Evolutionary conservation across 2,888 invertebrate genomes (phyloP), one percentile per base, ranked within the genome.

Genomic region (Tachina fera): DNA sequence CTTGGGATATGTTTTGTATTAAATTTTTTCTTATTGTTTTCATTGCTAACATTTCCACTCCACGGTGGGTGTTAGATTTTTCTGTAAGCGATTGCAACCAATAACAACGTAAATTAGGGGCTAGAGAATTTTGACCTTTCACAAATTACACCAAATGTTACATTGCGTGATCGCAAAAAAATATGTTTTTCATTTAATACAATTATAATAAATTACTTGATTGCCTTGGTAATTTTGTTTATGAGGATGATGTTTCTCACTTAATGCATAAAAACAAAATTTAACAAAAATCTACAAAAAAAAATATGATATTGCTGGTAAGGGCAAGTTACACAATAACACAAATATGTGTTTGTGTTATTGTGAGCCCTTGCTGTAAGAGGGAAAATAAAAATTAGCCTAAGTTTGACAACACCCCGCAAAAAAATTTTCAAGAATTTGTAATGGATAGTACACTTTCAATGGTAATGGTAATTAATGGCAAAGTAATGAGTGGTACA

Each of bases 71-170:
- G 6, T 47, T 47, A 19, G n/a, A 79, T 60, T 41, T 67, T 11
- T 49, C 31, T 31, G 19, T 47, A 22, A 74, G 72, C 58, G 47
- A 45, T 14, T 22, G 16, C n/a, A 56, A 1, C 16, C 19, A 56
- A 53, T 45, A 49, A 61, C n/a, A 71, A 61, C 49, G 6, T 11
- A 22, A 56, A 9, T 5, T 61, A 49, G 16, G 19, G 49, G 14
- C 51, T 74, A 43, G 22, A 56, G 49, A 56, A 49, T 72, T 5
- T 58, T 83, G 71, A 53, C 71, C 75, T 83, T 86, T 71, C 63
- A 83, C 78, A 53, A 79, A 71, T 83, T 67, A 67, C 86, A 83
- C 71, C 79, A 83, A 78, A 74, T 77, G 53, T 75, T 77, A 14
- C 67, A 58, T 58, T 47, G 56, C 45, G 45, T 65, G 31, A 3